Conservation (phyloP, 2,888 invertebrate genomes). For the Epinotia ramella region DNA sequence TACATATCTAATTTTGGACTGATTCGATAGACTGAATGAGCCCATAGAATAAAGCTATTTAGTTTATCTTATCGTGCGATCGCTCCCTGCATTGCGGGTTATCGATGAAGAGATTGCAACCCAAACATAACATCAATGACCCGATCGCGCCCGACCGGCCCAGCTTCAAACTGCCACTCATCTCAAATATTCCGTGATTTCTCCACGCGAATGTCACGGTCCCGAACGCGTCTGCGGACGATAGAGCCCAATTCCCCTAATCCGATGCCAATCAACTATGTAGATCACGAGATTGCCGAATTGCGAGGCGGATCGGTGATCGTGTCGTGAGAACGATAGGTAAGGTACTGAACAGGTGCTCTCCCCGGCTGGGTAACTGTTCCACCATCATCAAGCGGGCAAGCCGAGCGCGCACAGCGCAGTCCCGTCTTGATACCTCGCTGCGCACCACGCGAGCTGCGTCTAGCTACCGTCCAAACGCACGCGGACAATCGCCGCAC, state of each 20-base stretch:
- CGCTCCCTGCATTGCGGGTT: conserved; percentile 60
- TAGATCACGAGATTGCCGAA: conserved; percentile 81
- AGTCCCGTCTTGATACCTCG: conserved; percentile 74
- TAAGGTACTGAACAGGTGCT: conserved; percentile 76
- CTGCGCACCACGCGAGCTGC: conserved; percentile 70
- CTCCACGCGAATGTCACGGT: conserved; percentile 78
- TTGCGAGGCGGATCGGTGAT: conserved; percentile 70
- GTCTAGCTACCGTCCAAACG: conserved; percentile 41
- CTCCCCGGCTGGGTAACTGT: conserved; percentile 81
- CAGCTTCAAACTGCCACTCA: conserved; percentile 72
- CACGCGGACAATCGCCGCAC: conserved; percentile 51
- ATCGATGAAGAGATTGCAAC: conserved; percentile 67
- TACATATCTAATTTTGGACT: conserved; percentile 70
- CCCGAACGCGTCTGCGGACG: conserved; percentile 66
- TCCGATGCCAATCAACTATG: conserved; percentile 81
- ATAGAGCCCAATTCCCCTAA: conserved; percentile 75
- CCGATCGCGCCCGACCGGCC: conserved; percentile 57
- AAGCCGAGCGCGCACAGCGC: conserved; percentile 69
- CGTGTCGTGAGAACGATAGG: conserved; percentile 80
- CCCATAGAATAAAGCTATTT: conserved; percentile 73
- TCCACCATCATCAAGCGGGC: conserved; percentile 72
- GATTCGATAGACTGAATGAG: conserved; percentile 69
- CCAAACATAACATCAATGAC: conserved; percentile 73
- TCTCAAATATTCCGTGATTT: conserved; percentile 67
- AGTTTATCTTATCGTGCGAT: conserved; percentile 72